Percentiles rank a stretch among this genome's conserved stretches.
Conservation (phyloP, 2,888 invertebrate genomes). For the Xylocampa areola region DNA sequence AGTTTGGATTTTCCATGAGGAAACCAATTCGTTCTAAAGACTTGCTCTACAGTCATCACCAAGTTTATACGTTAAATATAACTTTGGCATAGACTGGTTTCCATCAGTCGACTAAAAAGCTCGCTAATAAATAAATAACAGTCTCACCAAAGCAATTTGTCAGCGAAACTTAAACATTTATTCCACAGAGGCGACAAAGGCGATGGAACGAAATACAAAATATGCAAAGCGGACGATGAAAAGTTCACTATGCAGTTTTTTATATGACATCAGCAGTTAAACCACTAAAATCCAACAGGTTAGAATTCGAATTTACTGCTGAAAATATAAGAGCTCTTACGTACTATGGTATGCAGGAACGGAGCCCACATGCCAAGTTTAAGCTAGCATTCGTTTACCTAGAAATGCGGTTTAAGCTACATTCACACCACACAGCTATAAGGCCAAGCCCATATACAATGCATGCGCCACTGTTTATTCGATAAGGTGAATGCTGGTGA, state of each 20-base stretch:
- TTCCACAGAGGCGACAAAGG: slow-evolving; percentile 11
- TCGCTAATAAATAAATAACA: too few species aligned
- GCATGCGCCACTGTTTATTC: too few species aligned
- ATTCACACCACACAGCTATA: slow-evolving; percentile 16
- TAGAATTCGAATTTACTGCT: slow-evolving; percentile 36
- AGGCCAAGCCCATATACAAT: too few species aligned
- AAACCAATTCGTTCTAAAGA: too few species aligned
- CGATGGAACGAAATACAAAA: slow-evolving; percentile 19
- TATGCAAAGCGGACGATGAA: slow-evolving; percentile 9
- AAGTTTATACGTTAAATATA: too few species aligned
- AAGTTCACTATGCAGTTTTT: slow-evolving; percentile 15
- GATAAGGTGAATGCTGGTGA: too few species aligned
- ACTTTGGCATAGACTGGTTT: too few species aligned
- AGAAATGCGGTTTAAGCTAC: slow-evolving; percentile 32
- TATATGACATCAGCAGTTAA: slow-evolving; percentile 5
- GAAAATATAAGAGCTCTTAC: slow-evolving; percentile 48
- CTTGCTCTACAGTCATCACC: too few species aligned
- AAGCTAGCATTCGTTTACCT: slow-evolving; percentile 34
- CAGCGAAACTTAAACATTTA: too few species aligned
- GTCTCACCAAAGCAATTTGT: background rate
- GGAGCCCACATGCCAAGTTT: slow-evolving; percentile 27
- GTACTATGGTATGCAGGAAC: slow-evolving; percentile 20
- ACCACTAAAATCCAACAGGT: slow-evolving; percentile 36
- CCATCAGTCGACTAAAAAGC: too few species aligned
- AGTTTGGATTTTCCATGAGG: too few species aligned